A percentile compares a stretch with the other conserved stretches of the same genome.
Conservation (phyloP, 2,113 vertebrate genomes). For the Triplophysa tibetana region DNA sequence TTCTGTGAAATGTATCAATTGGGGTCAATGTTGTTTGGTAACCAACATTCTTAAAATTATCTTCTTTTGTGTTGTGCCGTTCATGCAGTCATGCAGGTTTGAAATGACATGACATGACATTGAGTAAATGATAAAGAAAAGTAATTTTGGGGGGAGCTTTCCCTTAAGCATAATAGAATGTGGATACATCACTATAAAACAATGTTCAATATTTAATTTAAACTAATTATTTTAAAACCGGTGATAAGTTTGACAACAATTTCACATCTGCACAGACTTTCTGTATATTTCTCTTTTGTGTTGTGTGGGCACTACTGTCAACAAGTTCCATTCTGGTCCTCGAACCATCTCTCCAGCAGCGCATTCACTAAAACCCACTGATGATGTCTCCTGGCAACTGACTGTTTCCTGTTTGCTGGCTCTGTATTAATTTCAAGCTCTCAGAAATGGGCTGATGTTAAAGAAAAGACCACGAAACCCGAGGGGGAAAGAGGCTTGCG, state of each 20-base stretch:
- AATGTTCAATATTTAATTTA: too few species aligned
- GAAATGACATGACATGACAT: too few species aligned
- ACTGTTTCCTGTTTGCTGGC: constrained; percentile 32
- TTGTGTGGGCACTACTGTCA: constrained; percentile 32
- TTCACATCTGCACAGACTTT: constrained; percentile 15
- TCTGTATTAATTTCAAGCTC: constrained; percentile 46
- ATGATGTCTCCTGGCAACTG: constrained; percentile 54
- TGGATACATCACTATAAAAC: too few species aligned
- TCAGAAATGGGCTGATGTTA: constrained; percentile 48
- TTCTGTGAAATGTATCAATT: too few species aligned
- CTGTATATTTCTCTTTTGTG: constrained; percentile 25
- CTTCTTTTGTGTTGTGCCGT: too few species aligned
- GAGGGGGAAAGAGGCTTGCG: neutral
- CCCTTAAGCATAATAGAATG: too few species aligned
- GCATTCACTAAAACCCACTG: constrained; percentile 15
- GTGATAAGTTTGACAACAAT: neutral
- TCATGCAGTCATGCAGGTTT: too few species aligned
- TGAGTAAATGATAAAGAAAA: too few species aligned
- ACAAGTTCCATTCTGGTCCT: constrained; percentile 20
- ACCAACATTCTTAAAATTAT: too few species aligned
- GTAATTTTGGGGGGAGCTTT: too few species aligned
- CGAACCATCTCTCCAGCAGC: constrained; percentile 7
- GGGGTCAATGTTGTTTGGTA: too few species aligned
- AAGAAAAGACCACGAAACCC: constrained; percentile 24
- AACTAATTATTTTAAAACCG: neutral